A percentile compares a stretch with the other conserved stretches of the same genome.
phyloP scores from a whole-genome alignment of 92 coral and sea anemone species.

The Umimayanthus kanabou region DNA sequence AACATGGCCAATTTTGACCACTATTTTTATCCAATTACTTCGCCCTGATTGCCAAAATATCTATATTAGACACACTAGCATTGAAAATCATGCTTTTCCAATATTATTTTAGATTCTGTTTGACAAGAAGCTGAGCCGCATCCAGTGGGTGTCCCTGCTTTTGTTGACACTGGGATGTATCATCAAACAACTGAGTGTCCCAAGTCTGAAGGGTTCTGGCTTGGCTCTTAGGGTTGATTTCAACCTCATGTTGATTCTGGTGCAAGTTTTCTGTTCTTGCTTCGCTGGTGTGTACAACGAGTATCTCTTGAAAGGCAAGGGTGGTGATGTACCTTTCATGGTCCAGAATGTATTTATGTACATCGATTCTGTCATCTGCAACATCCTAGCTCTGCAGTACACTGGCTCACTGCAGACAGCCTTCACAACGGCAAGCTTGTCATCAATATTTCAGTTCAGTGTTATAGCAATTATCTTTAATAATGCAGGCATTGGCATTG shows the following conservation, averaged over 20 bases:
- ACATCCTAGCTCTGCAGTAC: slow-evolving; percentile 67
- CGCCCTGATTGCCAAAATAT: background rate
- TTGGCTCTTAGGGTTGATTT: slow-evolving; percentile 68
- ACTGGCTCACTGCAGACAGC: slow-evolving; percentile 78
- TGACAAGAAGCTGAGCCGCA: slow-evolving; percentile 73
- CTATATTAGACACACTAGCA: background rate
- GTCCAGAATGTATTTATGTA: slow-evolving; percentile 96
- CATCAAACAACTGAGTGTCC: slow-evolving; percentile 78
- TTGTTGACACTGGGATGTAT: slow-evolving; percentile 88
- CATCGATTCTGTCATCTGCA: slow-evolving; percentile 84
- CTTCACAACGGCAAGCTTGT: slow-evolving; percentile 73
- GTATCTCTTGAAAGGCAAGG: slow-evolving; percentile 90
- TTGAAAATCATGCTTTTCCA: background rate
- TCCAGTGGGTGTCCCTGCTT: slow-evolving; percentile 91
- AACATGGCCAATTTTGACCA: no score
- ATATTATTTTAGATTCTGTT: slow-evolving; percentile 70
- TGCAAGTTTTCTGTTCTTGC: slow-evolving; percentile 96
- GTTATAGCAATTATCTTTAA: slow-evolving; percentile 85
- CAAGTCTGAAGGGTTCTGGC: slow-evolving; percentile 58
- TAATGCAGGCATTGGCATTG: slow-evolving; percentile 91
- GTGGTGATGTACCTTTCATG: slow-evolving; percentile 92
- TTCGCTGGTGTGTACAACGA: slow-evolving; percentile 99
- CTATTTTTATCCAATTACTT: background rate
- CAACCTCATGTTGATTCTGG: slow-evolving; percentile 83
- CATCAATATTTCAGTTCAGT: slow-evolving; percentile 65